Evolutionary conservation across 2,797 vertebrate genomes (phyloP).

Genomic region (Pangasius mekongensis): DNA sequence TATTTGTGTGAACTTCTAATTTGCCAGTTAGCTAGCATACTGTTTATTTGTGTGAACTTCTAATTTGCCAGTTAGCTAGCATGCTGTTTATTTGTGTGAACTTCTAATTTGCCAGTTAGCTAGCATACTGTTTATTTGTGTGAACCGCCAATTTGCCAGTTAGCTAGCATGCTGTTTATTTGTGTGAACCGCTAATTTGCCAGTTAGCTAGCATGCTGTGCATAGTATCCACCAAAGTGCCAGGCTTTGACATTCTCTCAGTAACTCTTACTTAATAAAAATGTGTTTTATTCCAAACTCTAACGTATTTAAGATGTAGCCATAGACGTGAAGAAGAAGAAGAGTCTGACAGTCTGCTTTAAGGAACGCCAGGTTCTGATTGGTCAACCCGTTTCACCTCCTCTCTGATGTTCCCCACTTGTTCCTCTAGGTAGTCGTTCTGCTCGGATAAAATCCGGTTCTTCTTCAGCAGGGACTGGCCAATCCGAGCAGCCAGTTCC

Average conservation of each 20-base stretch:
- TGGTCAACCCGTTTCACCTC: conserved; percentile 78
- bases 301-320: not conserved
- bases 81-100: not conserved
- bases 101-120: not conserved
- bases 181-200: not conserved
- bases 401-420: conserved; percentile 90
- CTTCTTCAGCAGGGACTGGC: conserved; percentile 95
- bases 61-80: not conserved
- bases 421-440: conserved; percentile 92
- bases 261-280: not conserved
- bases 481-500: conserved; percentile 93
- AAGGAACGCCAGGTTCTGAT: not conserved
- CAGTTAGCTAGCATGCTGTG: not conserved
- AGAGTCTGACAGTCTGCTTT: not conserved
- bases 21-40: too few species aligned
- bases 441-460: conserved; percentile 89
- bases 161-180: not conserved
- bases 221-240: not conserved
- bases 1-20: not conserved
- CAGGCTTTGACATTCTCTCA: not conserved
- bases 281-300: not conserved
- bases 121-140: not conserved
- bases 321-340: not conserved
- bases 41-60: too few species aligned
- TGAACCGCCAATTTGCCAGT: not conserved